These are phyloP conservation scores for Nomada fucata DNA, from an alignment of 2,888 invertebrate species.

Conservation along the genomic window DNA sequence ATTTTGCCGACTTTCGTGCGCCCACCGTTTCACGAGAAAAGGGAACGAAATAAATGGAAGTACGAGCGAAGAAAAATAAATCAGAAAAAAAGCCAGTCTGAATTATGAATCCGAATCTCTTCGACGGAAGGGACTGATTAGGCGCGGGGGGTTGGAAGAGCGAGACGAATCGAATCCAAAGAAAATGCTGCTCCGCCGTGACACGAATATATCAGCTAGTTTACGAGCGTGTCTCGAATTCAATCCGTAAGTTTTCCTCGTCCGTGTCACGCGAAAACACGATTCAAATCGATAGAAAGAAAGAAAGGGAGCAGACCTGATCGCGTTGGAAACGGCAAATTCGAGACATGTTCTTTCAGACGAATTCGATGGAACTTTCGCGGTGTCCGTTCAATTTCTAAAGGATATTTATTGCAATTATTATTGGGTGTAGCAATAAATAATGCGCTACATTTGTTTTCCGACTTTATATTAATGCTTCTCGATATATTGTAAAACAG, in stretches of 20 bases:
- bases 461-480: too few relatives aligned
- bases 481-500: not conserved
- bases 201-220: constrained; percentile 80
- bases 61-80: constrained; percentile 36
- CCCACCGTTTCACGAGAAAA: constrained; percentile 41
- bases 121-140: constrained; percentile 76
- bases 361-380: not conserved
- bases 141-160: constrained; percentile 63
- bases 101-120: constrained; percentile 82
- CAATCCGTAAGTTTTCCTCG: constrained; percentile 62
- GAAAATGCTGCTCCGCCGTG: constrained; percentile 72
- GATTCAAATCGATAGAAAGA: not conserved
- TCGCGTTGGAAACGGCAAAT: constrained; percentile 21
- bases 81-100: constrained; percentile 59
- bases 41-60: constrained; percentile 30
- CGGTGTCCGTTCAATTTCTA: not conserved
- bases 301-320: constrained; percentile 19
- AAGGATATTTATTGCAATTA: not conserved
- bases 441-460: too few relatives aligned
- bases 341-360: constrained; percentile 53
- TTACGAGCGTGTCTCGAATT: constrained; percentile 78
- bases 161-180: constrained; percentile 62
- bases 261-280: not conserved
- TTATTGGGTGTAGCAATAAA: too few relatives aligned
- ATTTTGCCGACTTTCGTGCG: constrained; percentile 73